Conservation (phyloP, 2,113 vertebrate genomes). For the Cercocebus atys region DNA sequence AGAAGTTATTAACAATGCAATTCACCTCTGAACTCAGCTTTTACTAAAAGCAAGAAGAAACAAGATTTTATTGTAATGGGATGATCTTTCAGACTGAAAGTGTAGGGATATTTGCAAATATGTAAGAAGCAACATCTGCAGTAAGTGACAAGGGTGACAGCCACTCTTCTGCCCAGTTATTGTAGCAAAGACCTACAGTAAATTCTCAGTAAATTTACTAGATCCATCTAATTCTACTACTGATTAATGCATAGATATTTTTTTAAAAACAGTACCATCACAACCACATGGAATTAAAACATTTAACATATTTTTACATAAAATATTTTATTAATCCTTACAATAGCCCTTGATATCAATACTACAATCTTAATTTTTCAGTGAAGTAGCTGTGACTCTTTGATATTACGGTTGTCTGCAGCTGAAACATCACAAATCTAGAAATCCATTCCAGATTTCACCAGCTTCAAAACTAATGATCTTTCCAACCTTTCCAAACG, state of each 20-base stretch:
- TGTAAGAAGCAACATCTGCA: not conserved
- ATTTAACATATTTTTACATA: not conserved
- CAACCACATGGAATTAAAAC: not conserved
- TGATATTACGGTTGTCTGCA: not conserved
- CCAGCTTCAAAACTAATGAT: conserved; percentile 33
- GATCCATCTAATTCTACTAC: not conserved
- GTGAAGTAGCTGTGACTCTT: not conserved
- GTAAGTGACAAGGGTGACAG: accelerated
- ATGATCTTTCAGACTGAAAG: not conserved
- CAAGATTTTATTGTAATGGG: not conserved
- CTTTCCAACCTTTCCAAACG: conserved; percentile 43
- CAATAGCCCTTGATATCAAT: not conserved
- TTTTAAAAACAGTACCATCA: not conserved
- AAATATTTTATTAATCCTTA: not conserved
- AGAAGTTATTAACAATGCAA: not conserved
- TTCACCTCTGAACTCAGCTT: not conserved
- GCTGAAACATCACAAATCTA: conserved; percentile 36
- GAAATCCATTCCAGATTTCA: not conserved
- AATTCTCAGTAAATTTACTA: not conserved
- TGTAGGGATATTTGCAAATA: not conserved
- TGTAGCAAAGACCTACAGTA: not conserved
- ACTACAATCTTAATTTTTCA: not conserved
- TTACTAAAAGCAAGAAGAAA: not conserved
- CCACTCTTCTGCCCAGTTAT: not conserved
- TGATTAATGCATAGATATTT: not conserved